Evolutionary conservation across 2,113 vertebrate species (phyloP).

Genomic region (Pelusios castaneus): DNA sequence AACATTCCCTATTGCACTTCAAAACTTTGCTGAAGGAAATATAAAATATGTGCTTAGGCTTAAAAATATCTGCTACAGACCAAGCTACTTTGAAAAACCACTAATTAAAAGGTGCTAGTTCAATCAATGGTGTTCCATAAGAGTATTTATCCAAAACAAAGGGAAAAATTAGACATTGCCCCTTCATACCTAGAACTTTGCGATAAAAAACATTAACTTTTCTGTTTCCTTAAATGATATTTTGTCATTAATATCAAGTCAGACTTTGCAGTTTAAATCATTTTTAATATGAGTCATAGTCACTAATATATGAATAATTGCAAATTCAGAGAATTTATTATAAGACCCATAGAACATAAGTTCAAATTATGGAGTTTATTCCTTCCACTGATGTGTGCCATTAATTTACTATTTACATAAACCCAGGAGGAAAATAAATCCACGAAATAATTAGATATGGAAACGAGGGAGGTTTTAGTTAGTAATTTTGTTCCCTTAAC

Average conservation of each 20-base stretch:
- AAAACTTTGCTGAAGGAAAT: slow-evolving; percentile 24
- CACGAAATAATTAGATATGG: not conserved
- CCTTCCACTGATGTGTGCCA: not conserved
- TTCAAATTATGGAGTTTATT: slow-evolving; percentile 22
- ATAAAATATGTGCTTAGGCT: not conserved
- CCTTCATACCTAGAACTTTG: not conserved
- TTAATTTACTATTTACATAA: not conserved
- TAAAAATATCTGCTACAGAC: slow-evolving; percentile 27
- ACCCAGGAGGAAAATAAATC: slow-evolving; percentile 31
- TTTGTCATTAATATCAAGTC: slow-evolving; percentile 5
- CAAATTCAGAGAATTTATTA: slow-evolving; percentile 30
- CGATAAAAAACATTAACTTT: not conserved
- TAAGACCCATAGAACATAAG: slow-evolving; percentile 34
- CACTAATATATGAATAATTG: slow-evolving; percentile 8
- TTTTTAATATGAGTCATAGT: slow-evolving; percentile 15
- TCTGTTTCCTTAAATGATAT: not conserved
- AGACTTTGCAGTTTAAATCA: not conserved
- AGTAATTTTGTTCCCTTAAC: not conserved
- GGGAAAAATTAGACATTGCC: not conserved
- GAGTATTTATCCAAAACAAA: not conserved
- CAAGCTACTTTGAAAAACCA: slow-evolving; percentile 22
- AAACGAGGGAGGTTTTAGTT: not conserved
- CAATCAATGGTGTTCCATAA: not conserved
- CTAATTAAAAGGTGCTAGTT: slow-evolving; percentile 14
- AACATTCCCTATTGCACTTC: slow-evolving; percentile 26